Conservation (phyloP, 2,888 invertebrate species). For the Ariolimax columbianus region DNA sequence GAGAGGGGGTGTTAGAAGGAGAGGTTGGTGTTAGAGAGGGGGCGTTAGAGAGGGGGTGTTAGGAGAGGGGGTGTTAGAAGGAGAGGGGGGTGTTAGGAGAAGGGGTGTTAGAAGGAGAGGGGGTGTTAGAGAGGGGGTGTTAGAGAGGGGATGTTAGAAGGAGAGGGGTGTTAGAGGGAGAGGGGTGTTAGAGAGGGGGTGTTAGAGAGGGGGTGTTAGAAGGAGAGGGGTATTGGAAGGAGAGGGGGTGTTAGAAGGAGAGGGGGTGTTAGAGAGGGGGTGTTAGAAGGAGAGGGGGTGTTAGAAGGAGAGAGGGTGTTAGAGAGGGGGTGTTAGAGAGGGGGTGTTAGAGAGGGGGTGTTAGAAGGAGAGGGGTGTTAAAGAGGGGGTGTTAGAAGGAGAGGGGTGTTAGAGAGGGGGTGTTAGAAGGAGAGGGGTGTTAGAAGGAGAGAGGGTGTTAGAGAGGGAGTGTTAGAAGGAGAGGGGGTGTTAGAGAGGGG, state of each 20-base stretch:
- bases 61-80: not conserved
- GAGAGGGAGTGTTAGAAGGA: too few species aligned
- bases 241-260: too few species aligned
- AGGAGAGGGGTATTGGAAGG: too few species aligned
- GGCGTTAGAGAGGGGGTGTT: not conserved
- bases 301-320: not conserved
- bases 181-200: not conserved
- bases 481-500: too few species aligned
- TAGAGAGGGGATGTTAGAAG: not conserved
- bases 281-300: not conserved
- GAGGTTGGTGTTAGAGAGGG: not conserved
- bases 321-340: not conserved
- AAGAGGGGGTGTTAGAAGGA: not conserved
- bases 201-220: too few species aligned
- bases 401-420: not conserved
- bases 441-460: too few species aligned
- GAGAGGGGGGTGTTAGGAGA: not conserved
- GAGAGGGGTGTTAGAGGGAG: not conserved
- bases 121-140: too few species aligned
- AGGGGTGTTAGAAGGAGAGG: not conserved
- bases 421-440: not conserved
- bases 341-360: not conserved
- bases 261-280: not conserved
- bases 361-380: not conserved
- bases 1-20: too few species aligned